Evolutionary conservation across 2,888 invertebrate species (phyloP).

Genomic region (Caenorhabditis zanzibari): DNA sequence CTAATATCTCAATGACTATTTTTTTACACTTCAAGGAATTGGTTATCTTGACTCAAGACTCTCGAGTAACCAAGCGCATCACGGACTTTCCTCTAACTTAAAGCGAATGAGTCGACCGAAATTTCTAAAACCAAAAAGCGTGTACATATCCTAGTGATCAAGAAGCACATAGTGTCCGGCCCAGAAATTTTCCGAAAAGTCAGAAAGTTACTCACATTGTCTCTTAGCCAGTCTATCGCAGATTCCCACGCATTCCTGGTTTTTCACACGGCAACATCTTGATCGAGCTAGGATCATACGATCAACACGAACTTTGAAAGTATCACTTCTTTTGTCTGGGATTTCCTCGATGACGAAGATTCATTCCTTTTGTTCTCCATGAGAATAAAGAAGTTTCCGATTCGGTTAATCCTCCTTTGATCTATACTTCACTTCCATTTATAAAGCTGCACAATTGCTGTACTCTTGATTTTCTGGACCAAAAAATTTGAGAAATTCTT

Average conservation of each 20-base stretch:
- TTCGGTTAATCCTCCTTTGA: conserved; percentile 15
- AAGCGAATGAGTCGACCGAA: not conserved
- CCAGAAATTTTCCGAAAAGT: not conserved
- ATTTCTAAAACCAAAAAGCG: conserved; percentile 5
- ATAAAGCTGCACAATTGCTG: not conserved
- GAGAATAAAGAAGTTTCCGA: not conserved
- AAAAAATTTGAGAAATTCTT: not conserved
- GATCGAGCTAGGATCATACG: conserved; percentile 15
- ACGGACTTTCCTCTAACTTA: not conserved
- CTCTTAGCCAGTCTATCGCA: not conserved
- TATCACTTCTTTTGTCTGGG: conserved; percentile 10
- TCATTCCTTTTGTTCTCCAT: not conserved
- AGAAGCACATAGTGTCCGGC: not conserved
- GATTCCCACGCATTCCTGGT: not conserved
- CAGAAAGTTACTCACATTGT: conserved; percentile 11
- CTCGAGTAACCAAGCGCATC: no score
- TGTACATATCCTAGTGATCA: conserved; percentile 15
- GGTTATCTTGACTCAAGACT: no score
- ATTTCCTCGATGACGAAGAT: conserved; percentile 23
- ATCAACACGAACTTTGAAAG: conserved; percentile 4
- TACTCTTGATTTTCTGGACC: not conserved
- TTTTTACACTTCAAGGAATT: no score
- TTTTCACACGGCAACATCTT: not conserved
- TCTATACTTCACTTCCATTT: conserved; percentile 6
- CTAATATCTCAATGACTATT: not conserved